These are phyloP conservation scores for Encarsia formosa DNA, from an alignment of 2,888 invertebrate genomes.

Conservation along the genomic window DNA sequence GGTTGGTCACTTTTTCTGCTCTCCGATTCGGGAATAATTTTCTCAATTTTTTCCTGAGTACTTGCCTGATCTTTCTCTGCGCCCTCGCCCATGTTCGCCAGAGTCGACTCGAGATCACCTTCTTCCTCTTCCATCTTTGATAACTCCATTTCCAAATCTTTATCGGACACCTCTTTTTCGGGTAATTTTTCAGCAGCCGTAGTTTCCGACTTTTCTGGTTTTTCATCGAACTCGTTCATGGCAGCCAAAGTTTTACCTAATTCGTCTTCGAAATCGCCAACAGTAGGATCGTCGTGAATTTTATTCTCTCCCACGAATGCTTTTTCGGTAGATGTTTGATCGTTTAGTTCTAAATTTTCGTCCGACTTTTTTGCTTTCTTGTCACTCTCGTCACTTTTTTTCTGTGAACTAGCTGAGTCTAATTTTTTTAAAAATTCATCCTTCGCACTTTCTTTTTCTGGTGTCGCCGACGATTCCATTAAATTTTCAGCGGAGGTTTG, in stretches of 20 bases:
- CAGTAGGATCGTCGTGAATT: neutral
- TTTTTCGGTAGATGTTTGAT: too few relatives aligned
- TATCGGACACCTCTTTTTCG: neutral
- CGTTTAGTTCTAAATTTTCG: too few relatives aligned
- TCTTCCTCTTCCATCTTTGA: neutral
- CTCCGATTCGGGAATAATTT: neutral
- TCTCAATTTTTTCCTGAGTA: neutral
- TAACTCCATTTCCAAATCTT: constrained; percentile 6
- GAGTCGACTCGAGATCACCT: constrained; percentile 4
- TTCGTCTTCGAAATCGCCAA: constrained; percentile 8
- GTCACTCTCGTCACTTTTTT: too few relatives aligned
- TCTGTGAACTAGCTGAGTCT: too few relatives aligned
- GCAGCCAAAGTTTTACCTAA: constrained; percentile 6
- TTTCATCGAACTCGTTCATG: constrained; percentile 6
- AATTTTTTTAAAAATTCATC: too few relatives aligned
- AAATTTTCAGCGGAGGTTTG: too few relatives aligned
- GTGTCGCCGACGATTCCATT: too few relatives aligned
- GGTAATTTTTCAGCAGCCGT: neutral
- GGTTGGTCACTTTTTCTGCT: neutral
- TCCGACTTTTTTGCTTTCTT: too few relatives aligned
- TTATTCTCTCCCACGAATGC: too few relatives aligned
- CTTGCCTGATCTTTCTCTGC: neutral
- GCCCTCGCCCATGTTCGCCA: constrained; percentile 3
- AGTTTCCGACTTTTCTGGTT: neutral
- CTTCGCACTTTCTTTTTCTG: too few relatives aligned